Evolutionary conservation across 2,888 invertebrate genomes (phyloP).

Genomic region (Stratiomys singularior): DNA sequence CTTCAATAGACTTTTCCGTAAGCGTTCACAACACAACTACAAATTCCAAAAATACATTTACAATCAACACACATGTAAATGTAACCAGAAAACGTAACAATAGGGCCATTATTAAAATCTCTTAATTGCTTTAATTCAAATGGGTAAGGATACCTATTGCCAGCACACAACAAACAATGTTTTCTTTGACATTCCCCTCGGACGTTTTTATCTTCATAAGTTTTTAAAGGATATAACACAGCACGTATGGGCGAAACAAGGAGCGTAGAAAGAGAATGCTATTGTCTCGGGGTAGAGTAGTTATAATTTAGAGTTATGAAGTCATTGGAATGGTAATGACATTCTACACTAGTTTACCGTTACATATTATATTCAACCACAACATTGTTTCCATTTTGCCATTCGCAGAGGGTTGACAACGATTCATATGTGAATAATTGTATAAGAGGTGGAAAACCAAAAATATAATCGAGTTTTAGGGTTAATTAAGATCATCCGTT

Average conservation of each 20-base stretch:
- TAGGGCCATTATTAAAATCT: conserved; percentile 40
- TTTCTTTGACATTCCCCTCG: conserved; percentile 18
- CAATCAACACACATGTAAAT: background rate
- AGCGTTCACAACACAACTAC: background rate
- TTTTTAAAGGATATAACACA: background rate
- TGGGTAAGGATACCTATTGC: background rate
- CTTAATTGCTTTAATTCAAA: conserved; percentile 41
- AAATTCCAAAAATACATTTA: background rate
- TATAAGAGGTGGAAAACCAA: background rate
- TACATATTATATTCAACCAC: background rate
- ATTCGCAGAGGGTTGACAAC: background rate
- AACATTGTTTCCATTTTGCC: background rate
- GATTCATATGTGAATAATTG: background rate
- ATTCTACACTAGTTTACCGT: conserved; percentile 21
- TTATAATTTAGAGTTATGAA: background rate
- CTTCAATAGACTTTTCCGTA: background rate
- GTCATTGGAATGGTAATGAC: conserved; percentile 36
- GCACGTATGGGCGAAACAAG: background rate
- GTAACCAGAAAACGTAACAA: conserved; percentile 32
- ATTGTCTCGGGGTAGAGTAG: conserved; percentile 1
- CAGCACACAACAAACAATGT: background rate
- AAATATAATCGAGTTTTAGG: background rate
- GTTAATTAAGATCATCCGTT: background rate
- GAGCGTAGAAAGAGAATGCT: background rate
- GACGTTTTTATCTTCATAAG: conserved; percentile 43